These are phyloP conservation scores for Bombus huntii DNA, from an alignment of 1,140 invertebrate genomes.

Conservation along the genomic window DNA sequence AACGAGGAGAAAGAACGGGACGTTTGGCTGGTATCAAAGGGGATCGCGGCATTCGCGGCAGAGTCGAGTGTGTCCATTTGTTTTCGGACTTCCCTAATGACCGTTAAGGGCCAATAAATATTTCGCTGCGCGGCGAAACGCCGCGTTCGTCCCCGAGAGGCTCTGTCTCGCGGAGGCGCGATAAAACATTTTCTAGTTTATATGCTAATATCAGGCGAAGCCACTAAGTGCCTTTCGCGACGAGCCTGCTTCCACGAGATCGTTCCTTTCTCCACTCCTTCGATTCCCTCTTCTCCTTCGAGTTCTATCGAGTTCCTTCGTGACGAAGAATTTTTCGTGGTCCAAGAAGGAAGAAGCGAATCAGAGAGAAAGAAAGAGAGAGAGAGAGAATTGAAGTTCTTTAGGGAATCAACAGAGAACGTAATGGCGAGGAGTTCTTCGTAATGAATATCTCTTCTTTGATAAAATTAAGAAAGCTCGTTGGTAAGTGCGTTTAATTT, in stretches of 20 bases:
- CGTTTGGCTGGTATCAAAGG: constrained; percentile 20
- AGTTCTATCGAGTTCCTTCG: constrained; percentile 8
- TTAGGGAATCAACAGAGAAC: constrained; percentile 33
- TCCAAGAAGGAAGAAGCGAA: neutral
- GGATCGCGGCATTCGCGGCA: neutral
- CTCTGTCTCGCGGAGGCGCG: constrained; percentile 17
- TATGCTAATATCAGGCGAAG: constrained; percentile 59
- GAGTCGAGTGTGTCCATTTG: constrained; percentile 35
- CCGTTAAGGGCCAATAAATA: constrained; percentile 70
- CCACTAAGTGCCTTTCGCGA: constrained; percentile 36
- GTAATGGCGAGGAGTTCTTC: constrained; percentile 13
- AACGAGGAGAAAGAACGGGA: constrained; percentile 7
- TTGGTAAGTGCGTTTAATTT: constrained; percentile 45
- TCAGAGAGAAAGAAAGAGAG: neutral
- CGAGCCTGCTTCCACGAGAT: neutral
- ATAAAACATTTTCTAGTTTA: constrained; percentile 69
- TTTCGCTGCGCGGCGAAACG: constrained; percentile 25
- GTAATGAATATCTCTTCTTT: constrained; percentile 22
- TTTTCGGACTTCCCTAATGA: constrained; percentile 62
- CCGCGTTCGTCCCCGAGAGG: neutral
- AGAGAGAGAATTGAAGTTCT: constrained; percentile 1
- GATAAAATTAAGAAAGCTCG: constrained; percentile 21
- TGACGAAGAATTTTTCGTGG: constrained; percentile 10
- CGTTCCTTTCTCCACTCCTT: neutral
- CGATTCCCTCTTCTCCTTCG: neutral